Conservation (phyloP, 2,113 vertebrate genomes). For the Oncorhynchus gorbuscha region DNA sequence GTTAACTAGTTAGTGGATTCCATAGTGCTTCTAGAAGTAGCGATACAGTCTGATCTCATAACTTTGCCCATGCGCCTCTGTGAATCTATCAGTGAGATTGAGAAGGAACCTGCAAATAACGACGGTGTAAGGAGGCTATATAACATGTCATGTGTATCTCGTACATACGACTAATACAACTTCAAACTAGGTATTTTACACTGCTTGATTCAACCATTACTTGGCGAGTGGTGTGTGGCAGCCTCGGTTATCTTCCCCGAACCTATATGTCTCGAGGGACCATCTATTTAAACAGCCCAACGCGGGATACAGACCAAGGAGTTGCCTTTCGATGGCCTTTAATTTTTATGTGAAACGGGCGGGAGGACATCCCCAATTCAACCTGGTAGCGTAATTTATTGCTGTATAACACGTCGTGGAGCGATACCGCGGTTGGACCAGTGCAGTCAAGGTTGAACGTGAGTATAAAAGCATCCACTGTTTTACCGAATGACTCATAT, state of each 20-base stretch:
- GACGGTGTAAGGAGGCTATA: neutral
- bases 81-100: too few relatives aligned
- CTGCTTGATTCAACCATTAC: neutral
- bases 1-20: too few relatives aligned
- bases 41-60: too few relatives aligned
- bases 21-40: too few relatives aligned
- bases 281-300: neutral
- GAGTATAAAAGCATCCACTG: slow-evolving; percentile 37
- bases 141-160: neutral
- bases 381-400: slow-evolving; percentile 4
- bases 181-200: neutral
- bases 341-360: slow-evolving; percentile 35
- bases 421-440: neutral
- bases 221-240: neutral
- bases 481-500: neutral
- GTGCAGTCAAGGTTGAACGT: slow-evolving; percentile 41
- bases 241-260: neutral
- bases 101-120: too few relatives aligned
- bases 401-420: slow-evolving; percentile 2
- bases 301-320: neutral
- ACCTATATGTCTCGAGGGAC: neutral
- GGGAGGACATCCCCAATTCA: neutral
- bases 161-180: neutral
- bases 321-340: neutral
- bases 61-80: too few relatives aligned